Percentiles rank a stretch among this genome's conserved stretches.
Conservation (phyloP, 30 jellyfish, hydroid and myxozoan genomes). For the Pseudorhiza aurosa region DNA sequence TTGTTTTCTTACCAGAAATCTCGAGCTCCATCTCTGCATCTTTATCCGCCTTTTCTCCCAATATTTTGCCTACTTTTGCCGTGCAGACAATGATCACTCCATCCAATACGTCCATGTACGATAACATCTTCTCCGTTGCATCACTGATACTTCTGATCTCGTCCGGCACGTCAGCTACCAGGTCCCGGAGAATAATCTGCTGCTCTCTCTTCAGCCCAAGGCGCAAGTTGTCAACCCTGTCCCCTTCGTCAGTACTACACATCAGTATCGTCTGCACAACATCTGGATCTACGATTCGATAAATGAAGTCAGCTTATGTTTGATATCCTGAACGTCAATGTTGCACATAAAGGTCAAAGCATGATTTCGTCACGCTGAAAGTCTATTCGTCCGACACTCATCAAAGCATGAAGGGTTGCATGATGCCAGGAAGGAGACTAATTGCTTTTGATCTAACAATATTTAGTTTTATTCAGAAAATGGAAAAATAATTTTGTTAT, state of each 20-base stretch:
- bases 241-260: background rate
- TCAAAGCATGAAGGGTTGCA: too few relatives aligned
- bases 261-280: background rate
- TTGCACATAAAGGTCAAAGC: too few relatives aligned
- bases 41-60: background rate
- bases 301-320: too few relatives aligned
- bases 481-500: too few relatives aligned
- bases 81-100: conserved; percentile 21
- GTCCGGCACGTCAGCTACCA: background rate
- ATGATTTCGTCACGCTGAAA: too few relatives aligned
- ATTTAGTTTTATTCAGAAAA: too few relatives aligned
- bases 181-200: background rate
- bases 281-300: too few relatives aligned
- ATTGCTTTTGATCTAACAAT: too few relatives aligned
- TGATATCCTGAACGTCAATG: too few relatives aligned
- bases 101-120: background rate
- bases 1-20: background rate
- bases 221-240: background rate
- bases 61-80: background rate
- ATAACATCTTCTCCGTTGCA: background rate
- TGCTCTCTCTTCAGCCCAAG: background rate
- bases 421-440: too few relatives aligned
- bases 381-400: too few relatives aligned
- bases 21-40: background rate
- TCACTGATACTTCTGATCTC: background rate